phyloP scores from a whole-genome alignment of 2,113 vertebrate genomes.

The Pan troglodytes region DNA sequence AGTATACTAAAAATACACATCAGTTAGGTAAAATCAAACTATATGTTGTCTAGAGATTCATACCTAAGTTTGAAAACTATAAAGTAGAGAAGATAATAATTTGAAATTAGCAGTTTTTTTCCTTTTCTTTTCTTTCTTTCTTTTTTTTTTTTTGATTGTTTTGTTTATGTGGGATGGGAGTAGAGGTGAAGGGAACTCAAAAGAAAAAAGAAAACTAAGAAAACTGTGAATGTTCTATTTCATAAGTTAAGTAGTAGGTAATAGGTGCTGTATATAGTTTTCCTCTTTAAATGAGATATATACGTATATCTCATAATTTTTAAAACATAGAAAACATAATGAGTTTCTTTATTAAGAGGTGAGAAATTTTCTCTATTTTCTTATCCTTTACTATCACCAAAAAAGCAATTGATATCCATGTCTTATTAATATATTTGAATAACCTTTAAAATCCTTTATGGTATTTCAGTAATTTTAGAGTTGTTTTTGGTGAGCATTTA shows the following conservation, averaged over 20 bases:
- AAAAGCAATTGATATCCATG: background rate
- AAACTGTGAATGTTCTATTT: background rate
- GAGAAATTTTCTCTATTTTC: background rate
- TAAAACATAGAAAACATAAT: background rate
- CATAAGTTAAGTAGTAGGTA: background rate
- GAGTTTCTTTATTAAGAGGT: background rate
- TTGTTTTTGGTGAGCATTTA: background rate
- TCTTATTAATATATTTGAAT: background rate
- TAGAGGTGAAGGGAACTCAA: background rate
- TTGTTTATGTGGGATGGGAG: background rate
- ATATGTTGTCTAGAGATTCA: background rate
- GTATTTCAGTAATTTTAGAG: background rate
- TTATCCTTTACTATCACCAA: background rate
- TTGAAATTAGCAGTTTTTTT: background rate
- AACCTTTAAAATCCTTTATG: background rate
- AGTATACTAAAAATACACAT: background rate
- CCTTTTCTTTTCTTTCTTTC: background rate
- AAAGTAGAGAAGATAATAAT: background rate
- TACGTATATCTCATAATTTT: background rate
- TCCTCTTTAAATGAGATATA: background rate
- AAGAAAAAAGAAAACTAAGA: background rate
- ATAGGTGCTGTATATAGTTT: background rate
- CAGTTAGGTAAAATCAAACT: background rate
- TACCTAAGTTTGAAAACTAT: background rate
- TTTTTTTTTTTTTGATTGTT: background rate